Evolutionary conservation across 2,888 invertebrate genomes (phyloP), one percentile per base, ranked within the genome.

Genomic region (Lasioglossum leucozonium): DNA sequence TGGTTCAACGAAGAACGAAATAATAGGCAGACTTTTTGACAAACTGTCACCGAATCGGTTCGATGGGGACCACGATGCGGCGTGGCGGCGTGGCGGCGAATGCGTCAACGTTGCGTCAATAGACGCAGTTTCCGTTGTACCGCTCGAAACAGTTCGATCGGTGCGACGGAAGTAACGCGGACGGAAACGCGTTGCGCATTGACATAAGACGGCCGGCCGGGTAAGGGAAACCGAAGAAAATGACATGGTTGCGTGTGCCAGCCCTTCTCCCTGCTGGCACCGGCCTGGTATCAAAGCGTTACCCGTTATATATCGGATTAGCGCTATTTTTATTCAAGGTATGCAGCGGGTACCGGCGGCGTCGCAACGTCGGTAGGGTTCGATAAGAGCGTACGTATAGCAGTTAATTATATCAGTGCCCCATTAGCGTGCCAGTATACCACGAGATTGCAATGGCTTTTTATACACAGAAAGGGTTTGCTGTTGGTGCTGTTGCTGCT

Each of bases 331-430:
- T 91, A 87, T 89, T 88, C 85, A 81, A 84, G 87, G 90, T 87
- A 82, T 88, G 85, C 91, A 77, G 80, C 82, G 67, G 67, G 75
- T 67, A 79, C 47, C 69, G 75, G 62, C 73, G 47, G 51, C 37
- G 67, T 65, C 37, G 67, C 79, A 42, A 82, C 82, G 88, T 81
- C 80, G 86, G 72, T 69, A 88, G 80, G 83, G 85, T 81, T 88
- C 91, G 91, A 91, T 91, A 91, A 91, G 91, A 91, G 91, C 90
- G 83, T 87, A 83, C 83, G 91, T 91, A 91, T 89, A 86, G 85
- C 77, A 88, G 93, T 92, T 93, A 92, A 92, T 92, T 92, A 91
- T 92, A 93, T 92, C 91, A 93, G 88, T 89, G 89, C 82, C 87
- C 91, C 90, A 92, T 92, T 91, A 92, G 89, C 92, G 89, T 91